These are phyloP conservation scores for Cisticola juncidis DNA, from an alignment of 2,113 vertebrate genomes.

Conservation along the genomic window DNA sequence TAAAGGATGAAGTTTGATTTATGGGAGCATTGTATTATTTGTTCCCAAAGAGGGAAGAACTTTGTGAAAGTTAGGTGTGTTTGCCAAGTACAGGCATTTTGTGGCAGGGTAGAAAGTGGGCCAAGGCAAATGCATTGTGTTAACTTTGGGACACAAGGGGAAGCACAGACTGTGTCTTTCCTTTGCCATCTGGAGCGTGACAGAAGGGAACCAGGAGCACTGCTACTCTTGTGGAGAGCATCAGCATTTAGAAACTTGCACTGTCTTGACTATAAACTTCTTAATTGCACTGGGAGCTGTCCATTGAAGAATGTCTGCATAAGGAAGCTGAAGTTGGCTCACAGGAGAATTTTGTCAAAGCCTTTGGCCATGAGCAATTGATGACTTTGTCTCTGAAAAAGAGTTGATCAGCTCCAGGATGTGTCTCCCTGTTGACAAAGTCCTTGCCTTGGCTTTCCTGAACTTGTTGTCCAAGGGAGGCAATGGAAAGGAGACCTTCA, in stretches of 20 bases:
- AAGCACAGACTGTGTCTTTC: not conserved
- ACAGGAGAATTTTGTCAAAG: not conserved
- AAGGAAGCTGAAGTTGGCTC: not conserved
- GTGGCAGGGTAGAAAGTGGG: not conserved
- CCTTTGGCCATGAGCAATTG: not conserved
- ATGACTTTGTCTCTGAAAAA: not conserved
- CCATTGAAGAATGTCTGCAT: not conserved
- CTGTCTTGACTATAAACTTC: not conserved
- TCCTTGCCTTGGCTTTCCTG: not conserved
- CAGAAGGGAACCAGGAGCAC: not conserved
- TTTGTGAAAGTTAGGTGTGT: not conserved
- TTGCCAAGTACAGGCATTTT: not conserved
- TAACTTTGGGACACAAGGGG: not conserved
- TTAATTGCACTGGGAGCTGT: not conserved
- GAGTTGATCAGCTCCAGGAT: not conserved
- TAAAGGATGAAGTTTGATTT: not conserved
- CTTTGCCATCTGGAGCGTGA: not conserved
- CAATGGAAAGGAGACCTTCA: fast-evolving
- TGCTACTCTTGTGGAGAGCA: not conserved
- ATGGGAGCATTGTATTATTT: not conserved
- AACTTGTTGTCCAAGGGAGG: not conserved
- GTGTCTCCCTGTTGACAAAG: not conserved
- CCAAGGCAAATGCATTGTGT: not conserved
- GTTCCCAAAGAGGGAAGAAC: not conserved
- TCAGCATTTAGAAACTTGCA: not conserved